Conservation (phyloP, 2,888 invertebrate genomes). For the Parnassius apollo region DNA sequence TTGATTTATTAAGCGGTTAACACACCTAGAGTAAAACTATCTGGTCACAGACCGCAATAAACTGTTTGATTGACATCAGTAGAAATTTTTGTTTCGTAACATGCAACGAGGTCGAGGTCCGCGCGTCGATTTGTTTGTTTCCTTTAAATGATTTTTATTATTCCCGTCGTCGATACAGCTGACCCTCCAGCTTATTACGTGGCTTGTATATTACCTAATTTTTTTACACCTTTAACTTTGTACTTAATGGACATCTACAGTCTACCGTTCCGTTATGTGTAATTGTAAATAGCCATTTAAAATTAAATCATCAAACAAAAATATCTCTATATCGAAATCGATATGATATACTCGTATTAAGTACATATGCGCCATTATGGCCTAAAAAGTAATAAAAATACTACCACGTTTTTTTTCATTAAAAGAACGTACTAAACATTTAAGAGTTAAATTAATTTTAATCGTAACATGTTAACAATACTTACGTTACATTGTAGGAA, state of each 20-base stretch:
- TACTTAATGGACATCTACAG: not conserved
- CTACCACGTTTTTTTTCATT: too few relatives aligned
- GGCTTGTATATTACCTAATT: constrained; percentile 67
- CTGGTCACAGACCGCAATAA: constrained; percentile 18
- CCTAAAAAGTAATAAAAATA: too few relatives aligned
- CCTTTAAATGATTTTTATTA: constrained; percentile 62
- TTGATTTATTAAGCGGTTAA: not conserved
- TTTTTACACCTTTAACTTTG: constrained; percentile 40
- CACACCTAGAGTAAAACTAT: constrained; percentile 4
- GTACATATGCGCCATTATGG: too few relatives aligned
- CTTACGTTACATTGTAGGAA: constrained; percentile 2
- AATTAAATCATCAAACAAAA: too few relatives aligned
- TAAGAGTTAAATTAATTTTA: too few relatives aligned
- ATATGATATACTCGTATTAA: too few relatives aligned
- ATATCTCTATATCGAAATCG: too few relatives aligned
- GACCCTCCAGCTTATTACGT: constrained; percentile 65
- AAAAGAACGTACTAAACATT: too few relatives aligned
- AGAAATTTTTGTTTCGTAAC: constrained; percentile 54
- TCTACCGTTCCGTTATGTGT: too few relatives aligned
- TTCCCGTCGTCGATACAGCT: constrained; percentile 49
- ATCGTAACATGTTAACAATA: too few relatives aligned
- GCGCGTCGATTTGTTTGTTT: constrained; percentile 64
- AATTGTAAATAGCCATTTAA: too few relatives aligned
- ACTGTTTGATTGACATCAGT: constrained; percentile 30
- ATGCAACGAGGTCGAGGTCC: constrained; percentile 71